Evolutionary conservation across 2,113 vertebrate genomes (phyloP).

Genomic region (Tor tambroides): DNA sequence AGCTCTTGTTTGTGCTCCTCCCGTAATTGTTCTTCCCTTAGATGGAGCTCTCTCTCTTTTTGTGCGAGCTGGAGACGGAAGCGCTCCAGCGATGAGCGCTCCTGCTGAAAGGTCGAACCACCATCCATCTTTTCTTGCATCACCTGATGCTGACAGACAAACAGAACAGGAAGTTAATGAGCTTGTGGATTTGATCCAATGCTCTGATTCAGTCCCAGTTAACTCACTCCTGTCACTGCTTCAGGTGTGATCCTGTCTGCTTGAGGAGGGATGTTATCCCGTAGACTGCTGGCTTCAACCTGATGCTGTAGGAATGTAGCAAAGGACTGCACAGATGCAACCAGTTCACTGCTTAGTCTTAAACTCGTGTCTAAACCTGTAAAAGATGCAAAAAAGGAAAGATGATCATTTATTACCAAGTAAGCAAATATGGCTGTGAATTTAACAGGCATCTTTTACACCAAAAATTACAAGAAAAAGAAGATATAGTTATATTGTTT

Average conservation of each 20-base stretch:
- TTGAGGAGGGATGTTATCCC: constrained; percentile 22
- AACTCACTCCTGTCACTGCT: constrained; percentile 30
- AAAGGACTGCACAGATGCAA: constrained; percentile 70
- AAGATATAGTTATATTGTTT: no score
- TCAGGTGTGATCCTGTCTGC: constrained; percentile 18
- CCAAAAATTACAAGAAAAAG: no score
- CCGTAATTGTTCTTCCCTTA: constrained; percentile 72
- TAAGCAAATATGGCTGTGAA: no score
- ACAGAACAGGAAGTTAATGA: not conserved
- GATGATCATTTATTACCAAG: no score
- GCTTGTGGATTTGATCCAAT: not conserved
- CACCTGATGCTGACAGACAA: constrained; percentile 26
- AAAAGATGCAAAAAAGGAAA: no score
- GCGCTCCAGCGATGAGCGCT: constrained; percentile 70
- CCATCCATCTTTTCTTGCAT: constrained; percentile 1
- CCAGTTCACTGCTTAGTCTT: constrained; percentile 70
- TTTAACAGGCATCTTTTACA: no score
- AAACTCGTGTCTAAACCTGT: no score
- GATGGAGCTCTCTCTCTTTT: constrained; percentile 76
- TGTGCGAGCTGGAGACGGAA: constrained; percentile 75
- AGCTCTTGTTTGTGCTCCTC: constrained; percentile 77
- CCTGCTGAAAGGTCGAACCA: constrained; percentile 56
- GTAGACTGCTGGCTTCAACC: constrained; percentile 53
- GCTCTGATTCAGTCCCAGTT: not conserved
- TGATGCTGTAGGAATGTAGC: constrained; percentile 70